These are phyloP conservation scores for Augochlorella aurata DNA, from an alignment of 2,888 invertebrate species.

Conservation along the genomic window DNA sequence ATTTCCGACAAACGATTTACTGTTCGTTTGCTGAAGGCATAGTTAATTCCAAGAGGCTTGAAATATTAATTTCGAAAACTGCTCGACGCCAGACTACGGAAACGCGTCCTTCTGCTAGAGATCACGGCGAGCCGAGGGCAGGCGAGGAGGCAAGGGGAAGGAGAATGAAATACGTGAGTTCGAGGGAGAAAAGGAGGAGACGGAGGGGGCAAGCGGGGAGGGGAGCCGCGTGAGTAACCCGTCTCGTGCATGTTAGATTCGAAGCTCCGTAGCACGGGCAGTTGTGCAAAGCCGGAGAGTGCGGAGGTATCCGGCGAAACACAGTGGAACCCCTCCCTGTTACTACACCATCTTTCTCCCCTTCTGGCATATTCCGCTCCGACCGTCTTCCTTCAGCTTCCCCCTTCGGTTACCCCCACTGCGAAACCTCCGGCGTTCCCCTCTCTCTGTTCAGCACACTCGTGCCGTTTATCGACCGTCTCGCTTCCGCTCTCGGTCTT, in stretches of 20 bases:
- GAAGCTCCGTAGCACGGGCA: constrained; percentile 51
- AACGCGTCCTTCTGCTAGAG: constrained; percentile 33
- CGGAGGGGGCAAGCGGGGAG: background rate
- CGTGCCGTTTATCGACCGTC: constrained; percentile 51
- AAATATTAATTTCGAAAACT: constrained; percentile 23
- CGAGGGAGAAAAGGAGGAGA: constrained; percentile 4
- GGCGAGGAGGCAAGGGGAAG: background rate
- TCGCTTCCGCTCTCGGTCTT: constrained; percentile 55
- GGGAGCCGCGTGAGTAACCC: constrained; percentile 33
- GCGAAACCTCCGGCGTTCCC: constrained; percentile 1
- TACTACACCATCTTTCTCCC: constrained; percentile 47
- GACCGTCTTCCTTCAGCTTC: constrained; percentile 49
- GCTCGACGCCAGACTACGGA: constrained; percentile 28
- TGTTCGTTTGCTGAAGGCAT: background rate
- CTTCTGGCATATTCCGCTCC: constrained; percentile 43
- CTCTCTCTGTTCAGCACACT: constrained; percentile 46
- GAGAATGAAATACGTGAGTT: constrained; percentile 27
- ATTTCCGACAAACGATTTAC: background rate
- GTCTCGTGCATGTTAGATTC: constrained; percentile 48
- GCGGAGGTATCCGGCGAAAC: constrained; percentile 57
- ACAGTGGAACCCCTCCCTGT: constrained; percentile 51
- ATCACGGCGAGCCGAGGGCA: background rate
- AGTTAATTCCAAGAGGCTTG: constrained; percentile 13
- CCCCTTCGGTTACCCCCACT: constrained; percentile 32
- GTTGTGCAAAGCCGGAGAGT: constrained; percentile 54